Conservation (phyloP, 2,797 vertebrate genomes). For the Denticeps clupeoides region DNA sequence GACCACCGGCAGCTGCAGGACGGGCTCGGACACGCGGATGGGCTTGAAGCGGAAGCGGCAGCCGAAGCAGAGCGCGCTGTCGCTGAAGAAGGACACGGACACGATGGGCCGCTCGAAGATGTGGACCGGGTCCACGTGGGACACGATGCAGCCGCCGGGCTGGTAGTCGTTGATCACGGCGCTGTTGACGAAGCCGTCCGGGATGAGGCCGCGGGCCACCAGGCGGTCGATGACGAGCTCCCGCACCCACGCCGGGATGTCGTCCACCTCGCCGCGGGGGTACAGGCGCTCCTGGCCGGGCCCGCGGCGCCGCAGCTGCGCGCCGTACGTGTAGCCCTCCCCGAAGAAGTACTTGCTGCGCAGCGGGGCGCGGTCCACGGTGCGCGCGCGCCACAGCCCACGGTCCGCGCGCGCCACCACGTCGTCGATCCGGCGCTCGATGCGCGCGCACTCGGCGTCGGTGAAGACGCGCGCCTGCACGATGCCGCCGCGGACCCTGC, state of each 20-base stretch:
- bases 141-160: slow-evolving; percentile 95
- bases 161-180: slow-evolving; percentile 98
- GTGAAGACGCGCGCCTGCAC: slow-evolving; percentile 78
- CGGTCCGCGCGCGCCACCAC: slow-evolving; percentile 85
- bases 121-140: slow-evolving; percentile 95
- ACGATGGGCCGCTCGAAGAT: slow-evolving; percentile 97
- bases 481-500: slow-evolving; percentile 79
- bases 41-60: slow-evolving; percentile 99
- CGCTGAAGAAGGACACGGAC: slow-evolving; percentile 98
- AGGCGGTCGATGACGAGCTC: slow-evolving; percentile 88
- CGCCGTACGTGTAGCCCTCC: slow-evolving; percentile 96
- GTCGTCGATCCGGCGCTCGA: slow-evolving; percentile 88
- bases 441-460: slow-evolving; percentile 76
- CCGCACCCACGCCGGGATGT: slow-evolving; percentile 88
- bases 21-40: slow-evolving; percentile 92
- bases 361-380: slow-evolving; percentile 89
- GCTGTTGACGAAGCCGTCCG: slow-evolving; percentile 94
- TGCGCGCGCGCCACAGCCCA: slow-evolving; percentile 91
- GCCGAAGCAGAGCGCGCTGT: slow-evolving; percentile 94
- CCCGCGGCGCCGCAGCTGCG: slow-evolving; percentile 89
- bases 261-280: slow-evolving; percentile 85
- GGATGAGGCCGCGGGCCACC: slow-evolving; percentile 78
- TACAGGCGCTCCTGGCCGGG: slow-evolving; percentile 94
- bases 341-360: slow-evolving; percentile 99
- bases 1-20: slow-evolving; percentile 81